A percentile compares a stretch with the other conserved stretches of the same genome.
Conservation (phyloP, 2,888 invertebrate species). For the Campaea margaritaria region DNA sequence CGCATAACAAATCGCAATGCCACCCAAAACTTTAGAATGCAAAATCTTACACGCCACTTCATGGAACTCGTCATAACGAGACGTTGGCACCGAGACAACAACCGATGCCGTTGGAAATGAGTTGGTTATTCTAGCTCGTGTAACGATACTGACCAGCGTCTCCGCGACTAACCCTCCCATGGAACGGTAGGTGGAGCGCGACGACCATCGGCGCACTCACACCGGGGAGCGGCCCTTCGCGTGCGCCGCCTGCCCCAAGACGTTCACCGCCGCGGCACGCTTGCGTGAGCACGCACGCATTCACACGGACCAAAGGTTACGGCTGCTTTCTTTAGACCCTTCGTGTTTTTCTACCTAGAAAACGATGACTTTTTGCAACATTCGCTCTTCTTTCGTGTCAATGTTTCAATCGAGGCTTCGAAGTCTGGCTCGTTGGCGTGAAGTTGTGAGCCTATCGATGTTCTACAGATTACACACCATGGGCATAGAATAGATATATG, state of each 20-base stretch:
- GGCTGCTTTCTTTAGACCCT: conserved; percentile 2
- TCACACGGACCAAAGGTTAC: conserved; percentile 81
- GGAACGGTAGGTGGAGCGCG: conserved; percentile 78
- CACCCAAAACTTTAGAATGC: too few species aligned
- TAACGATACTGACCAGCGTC: background rate
- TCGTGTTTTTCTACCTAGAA: background rate
- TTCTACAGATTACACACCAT: too few species aligned
- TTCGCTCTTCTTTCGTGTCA: too few species aligned
- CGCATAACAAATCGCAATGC: too few species aligned
- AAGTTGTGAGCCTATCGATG: too few species aligned
- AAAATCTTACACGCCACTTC: too few species aligned
- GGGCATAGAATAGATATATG: too few species aligned
- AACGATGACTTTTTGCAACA: background rate
- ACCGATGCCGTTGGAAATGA: too few species aligned
- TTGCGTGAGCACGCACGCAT: conserved; percentile 80
- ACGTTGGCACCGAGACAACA: too few species aligned
- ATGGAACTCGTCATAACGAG: too few species aligned
- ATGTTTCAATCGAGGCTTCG: too few species aligned
- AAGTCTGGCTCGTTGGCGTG: too few species aligned
- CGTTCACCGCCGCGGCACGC: conserved; percentile 81
- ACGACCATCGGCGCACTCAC: conserved; percentile 82
- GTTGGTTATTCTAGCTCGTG: background rate
- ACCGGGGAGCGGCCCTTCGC: conserved; percentile 82
- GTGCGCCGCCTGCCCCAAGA: conserved; percentile 80
- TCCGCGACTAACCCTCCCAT: conserved; percentile 5